phyloP scores from a whole-genome alignment of 2,888 invertebrate species.

The Drosophila dives region DNA sequence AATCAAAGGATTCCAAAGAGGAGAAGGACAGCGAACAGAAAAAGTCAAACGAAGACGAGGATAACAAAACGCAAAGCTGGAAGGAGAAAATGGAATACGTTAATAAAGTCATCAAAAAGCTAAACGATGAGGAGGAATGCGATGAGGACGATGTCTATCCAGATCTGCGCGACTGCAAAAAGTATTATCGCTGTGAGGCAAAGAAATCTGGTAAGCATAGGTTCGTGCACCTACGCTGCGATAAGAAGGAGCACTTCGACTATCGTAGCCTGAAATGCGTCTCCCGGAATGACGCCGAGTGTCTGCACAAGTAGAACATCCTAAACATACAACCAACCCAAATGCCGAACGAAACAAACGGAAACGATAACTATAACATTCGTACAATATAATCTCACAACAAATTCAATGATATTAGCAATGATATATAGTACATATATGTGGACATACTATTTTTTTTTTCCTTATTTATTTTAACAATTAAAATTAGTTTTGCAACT shows the following conservation, averaged over 20 bases:
- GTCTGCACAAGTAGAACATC: slow-evolving; percentile 54
- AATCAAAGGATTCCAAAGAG: slow-evolving; percentile 45
- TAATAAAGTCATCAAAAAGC: slow-evolving; percentile 70
- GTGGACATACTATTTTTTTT: slow-evolving; percentile 33
- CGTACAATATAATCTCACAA: slow-evolving; percentile 46
- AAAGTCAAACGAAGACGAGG: slow-evolving; percentile 43
- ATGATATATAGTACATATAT: slow-evolving; percentile 46
- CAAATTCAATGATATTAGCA: slow-evolving; percentile 64
- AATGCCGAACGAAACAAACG: slow-evolving; percentile 18
- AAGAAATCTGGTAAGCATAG: slow-evolving; percentile 70
- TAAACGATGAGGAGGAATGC: slow-evolving; percentile 68
- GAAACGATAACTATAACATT: slow-evolving; percentile 29
- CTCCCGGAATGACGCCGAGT: slow-evolving; percentile 61
- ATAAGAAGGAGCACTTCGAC: slow-evolving; percentile 72
- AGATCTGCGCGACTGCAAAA: slow-evolving; percentile 75
- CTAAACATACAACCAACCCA: neutral
- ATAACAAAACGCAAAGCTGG: slow-evolving; percentile 51
- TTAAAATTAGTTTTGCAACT: slow-evolving; percentile 44
- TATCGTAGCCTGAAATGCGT: slow-evolving; percentile 59
- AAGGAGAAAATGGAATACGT: slow-evolving; percentile 65
- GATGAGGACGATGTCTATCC: slow-evolving; percentile 73
- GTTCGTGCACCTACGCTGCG: slow-evolving; percentile 72
- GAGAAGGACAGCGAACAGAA: slow-evolving; percentile 37
- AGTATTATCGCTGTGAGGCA: slow-evolving; percentile 76
- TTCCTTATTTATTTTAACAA: slow-evolving; percentile 51